Evolutionary conservation across 2,888 invertebrate species (phyloP).

Genomic region (Ceriagrion tenellum): DNA sequence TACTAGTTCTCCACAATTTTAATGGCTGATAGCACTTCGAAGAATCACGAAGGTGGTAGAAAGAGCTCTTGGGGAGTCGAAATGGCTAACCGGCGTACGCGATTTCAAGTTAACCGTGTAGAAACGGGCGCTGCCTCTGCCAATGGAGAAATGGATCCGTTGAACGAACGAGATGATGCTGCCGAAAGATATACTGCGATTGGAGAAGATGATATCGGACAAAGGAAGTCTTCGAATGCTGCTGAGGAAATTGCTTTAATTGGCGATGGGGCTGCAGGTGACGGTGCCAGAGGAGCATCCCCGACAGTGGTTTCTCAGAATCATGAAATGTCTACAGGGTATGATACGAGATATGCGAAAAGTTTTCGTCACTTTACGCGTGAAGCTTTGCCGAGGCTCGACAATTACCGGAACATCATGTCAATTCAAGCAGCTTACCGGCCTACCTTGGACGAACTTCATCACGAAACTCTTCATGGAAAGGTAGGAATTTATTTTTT

Average conservation of each 20-base stretch:
- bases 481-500: constrained; percentile 83
- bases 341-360: constrained; percentile 87
- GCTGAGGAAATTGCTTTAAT: constrained; percentile 76
- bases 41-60: constrained; percentile 48
- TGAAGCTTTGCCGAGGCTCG: constrained; percentile 91
- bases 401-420: constrained; percentile 93
- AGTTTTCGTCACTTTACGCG: constrained; percentile 92
- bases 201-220: constrained; percentile 75
- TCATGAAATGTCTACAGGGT: constrained; percentile 76
- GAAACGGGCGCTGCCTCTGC: constrained; percentile 78
- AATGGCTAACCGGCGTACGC: constrained; percentile 78
- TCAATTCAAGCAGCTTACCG: constrained; percentile 92
- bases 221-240: constrained; percentile 73
- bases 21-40: constrained; percentile 47
- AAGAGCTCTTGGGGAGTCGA: constrained; percentile 74
- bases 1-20: background rate
- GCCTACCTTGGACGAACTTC: constrained; percentile 93
- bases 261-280: constrained; percentile 78
- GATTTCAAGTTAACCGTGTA: constrained; percentile 83
- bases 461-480: constrained; percentile 88
- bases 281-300: constrained; percentile 73
- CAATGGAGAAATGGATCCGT: constrained; percentile 74
- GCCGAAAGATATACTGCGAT: constrained; percentile 73
- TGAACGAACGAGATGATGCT: constrained; percentile 68
- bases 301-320: constrained; percentile 59